phyloP scores from a whole-genome alignment of 2,113 vertebrate species.

The Hippopotamus amphibius region DNA sequence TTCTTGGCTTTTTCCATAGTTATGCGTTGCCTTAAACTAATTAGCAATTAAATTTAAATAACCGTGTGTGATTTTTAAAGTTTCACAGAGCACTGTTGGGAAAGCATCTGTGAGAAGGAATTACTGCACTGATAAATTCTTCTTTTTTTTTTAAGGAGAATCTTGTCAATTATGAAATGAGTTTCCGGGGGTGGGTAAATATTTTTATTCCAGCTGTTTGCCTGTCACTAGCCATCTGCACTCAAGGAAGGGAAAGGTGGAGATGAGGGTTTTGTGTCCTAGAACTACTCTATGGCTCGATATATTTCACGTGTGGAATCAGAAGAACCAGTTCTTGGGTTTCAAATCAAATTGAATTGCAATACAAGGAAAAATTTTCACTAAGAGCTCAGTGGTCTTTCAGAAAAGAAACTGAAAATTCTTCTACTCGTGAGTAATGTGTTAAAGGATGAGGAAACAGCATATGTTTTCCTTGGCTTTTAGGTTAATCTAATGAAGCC shows the following conservation, averaged over 20 bases:
- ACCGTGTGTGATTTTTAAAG: slow-evolving; percentile 64
- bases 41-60: slow-evolving; percentile 80
- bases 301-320: not conserved
- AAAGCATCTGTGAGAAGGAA: not conserved
- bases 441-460: slow-evolving; percentile 29
- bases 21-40: slow-evolving; percentile 76
- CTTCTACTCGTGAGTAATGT: not conserved
- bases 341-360: slow-evolving; percentile 35
- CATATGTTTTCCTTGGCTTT: slow-evolving; percentile 65
- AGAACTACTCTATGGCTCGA: not conserved
- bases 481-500: slow-evolving; percentile 19
- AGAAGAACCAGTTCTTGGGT: slow-evolving; percentile 3
- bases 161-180: not conserved
- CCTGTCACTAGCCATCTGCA: not conserved
- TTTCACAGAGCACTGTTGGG: not conserved
- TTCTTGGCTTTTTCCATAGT: slow-evolving; percentile 66
- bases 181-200: not conserved
- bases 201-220: not conserved
- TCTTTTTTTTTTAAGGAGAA: not conserved
- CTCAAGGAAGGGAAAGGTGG: not conserved
- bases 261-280: not conserved
- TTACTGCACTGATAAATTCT: not conserved
- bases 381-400: slow-evolving; percentile 16
- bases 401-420: slow-evolving; percentile 43
- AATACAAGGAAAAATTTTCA: slow-evolving; percentile 26